Evolutionary conservation across 2,888 invertebrate genomes (phyloP), one percentile per base, ranked within the genome.

Genomic region (Chydorus sphaericus): DNA sequence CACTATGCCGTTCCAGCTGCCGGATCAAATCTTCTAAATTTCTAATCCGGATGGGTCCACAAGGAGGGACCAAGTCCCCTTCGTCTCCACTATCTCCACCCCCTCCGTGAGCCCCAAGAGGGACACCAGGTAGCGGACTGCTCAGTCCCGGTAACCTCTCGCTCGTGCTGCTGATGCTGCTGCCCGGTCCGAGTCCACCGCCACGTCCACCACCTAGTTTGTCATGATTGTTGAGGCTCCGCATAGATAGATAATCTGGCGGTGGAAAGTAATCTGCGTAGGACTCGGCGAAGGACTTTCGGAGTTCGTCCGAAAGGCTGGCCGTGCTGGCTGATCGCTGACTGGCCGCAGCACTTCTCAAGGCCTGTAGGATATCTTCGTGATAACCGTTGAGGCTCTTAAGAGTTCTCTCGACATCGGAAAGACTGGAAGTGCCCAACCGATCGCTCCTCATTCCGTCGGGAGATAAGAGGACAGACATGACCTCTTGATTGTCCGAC

Each of bases 371-470:
- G 64, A 92, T 85, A 67, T 89, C 87, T 66, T 90, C 91, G 70
- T 91, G 91, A 72, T 92, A 92, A 39, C 90, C 91, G 68, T 90
- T 89, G 44, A 91, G 76, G 59, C 84, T 85, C 75, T 86, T 85
- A n/a, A 89, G 76, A 51, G 86, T 89, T 63, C 88, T 78, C 67
- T 90, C 88, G 56, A 70, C 69, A 59, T 70, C 69, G 49, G 66
- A 65, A 57, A 69, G 63, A 55, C 65, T 65, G 36, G 56, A 56
- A 23, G 56, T 30, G 1, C 50, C 56, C 52, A 52, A 14, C 6
- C 52, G 52, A 55, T 67, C 66, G 59, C 63, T 64, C 62, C 66
- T 65, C 61, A 65, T 66, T 56, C 39, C 48, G 39, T 30, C 48
- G 23, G 57, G 57, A 14, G 54, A 57, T 26, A 52, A n/a, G 3